These are phyloP conservation scores for Diogma glabrata DNA, from an alignment of 2,888 invertebrate genomes.

Conservation along the genomic window DNA sequence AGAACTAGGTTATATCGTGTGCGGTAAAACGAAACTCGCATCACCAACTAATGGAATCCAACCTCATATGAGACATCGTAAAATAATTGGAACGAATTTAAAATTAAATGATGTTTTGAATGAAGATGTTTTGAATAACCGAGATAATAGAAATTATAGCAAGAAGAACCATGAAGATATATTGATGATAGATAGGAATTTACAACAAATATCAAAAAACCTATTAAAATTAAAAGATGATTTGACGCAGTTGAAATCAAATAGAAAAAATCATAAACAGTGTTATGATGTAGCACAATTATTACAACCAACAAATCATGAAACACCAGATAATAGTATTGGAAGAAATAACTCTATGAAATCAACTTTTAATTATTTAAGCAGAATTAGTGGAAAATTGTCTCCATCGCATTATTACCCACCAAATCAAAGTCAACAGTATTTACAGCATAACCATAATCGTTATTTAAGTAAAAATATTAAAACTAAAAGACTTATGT, in stretches of 20 bases:
- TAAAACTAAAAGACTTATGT: no score
- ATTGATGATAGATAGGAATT: slow-evolving; percentile 17
- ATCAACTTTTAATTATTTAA: no score
- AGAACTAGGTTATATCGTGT: no score
- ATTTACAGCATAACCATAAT: background rate
- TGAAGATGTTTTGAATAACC: slow-evolving; percentile 14
- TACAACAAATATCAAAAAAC: slow-evolving; percentile 18
- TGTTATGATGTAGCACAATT: slow-evolving; percentile 21
- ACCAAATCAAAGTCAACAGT: background rate
- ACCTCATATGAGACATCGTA: no score
- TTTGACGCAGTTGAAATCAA: slow-evolving; percentile 16
- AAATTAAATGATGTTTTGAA: no score
- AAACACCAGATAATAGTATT: background rate
- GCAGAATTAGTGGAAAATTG: no score
- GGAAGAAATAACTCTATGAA: slow-evolving; percentile 15
- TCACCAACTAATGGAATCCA: no score
- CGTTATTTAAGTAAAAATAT: background rate
- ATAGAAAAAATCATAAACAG: slow-evolving; percentile 20
- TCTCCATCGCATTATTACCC: no score
- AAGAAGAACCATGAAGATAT: no score
- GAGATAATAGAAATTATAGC: slow-evolving; percentile 18
- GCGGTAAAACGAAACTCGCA: no score
- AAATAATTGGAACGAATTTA: slow-evolving; percentile 24
- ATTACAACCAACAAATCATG: slow-evolving; percentile 16
- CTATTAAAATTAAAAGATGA: slow-evolving; percentile 18